Base-by-base conservation (phyloP, 2,797 vertebrate species). In the Coendou prehensilis region DNA sequence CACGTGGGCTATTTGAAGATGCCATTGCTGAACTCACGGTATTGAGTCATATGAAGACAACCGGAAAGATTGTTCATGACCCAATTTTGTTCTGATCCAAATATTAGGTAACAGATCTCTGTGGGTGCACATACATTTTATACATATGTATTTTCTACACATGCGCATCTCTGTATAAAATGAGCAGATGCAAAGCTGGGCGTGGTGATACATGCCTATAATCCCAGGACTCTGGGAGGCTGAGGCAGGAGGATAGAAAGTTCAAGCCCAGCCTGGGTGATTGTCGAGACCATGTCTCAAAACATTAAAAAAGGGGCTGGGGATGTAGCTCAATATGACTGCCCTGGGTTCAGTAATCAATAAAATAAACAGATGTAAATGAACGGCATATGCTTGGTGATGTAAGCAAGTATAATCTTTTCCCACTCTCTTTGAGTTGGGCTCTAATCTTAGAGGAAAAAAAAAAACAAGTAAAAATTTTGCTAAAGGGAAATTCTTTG, bases 351-450 rank as follows among this genome's bases (percentile, higher is more conserved):
- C 47, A 52, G 14, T 78, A 17, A 78, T 45, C 76, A 79, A 20
- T 83, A 33, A 67, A 86, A 30, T 93, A 82, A 89, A 20, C 54
- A 76, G n/a, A 89, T 82, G 28, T 33, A 95, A 87, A n/a, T 63
- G 63, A 80, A 92, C 92, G 45, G n/a, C 14, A 33, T 45, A 41
- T 18, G 50, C 18, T 92, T 54, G 84, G n/a, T 67, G 56, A 50
- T 83, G 81, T 87, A 23, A 88, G 10, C 33, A 85, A 96, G 20
- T 57, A 14, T 41, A 26, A 6, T 61, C 1, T 69, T 81, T 87
- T 79, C 33, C 18, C 64, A 14, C 2, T 91, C 23, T 52, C 57
- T 78, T 37, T 92, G 64, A 95, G 15, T 87, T 92, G 30, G 33
- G 4, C 26, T 94, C 9, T 91, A 76, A 87, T 84, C 91, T 89